Evolutionary conservation across 1,140 invertebrate genomes (phyloP), one percentile per base, ranked within the genome.

Genomic region (Meteorus sp.): DNA sequence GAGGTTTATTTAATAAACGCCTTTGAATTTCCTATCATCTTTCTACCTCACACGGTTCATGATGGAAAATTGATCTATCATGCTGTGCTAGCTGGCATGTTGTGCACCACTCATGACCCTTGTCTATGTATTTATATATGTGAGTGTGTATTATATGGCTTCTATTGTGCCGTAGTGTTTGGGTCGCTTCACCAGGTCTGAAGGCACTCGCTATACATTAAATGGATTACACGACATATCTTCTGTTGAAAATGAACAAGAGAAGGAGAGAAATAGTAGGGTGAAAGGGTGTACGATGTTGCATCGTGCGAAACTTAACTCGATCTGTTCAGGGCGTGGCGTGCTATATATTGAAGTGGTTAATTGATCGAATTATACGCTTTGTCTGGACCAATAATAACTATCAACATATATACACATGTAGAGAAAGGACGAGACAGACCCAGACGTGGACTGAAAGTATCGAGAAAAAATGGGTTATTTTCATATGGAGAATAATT

Each of bases 341-440:
- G n/a, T n/a, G n/a, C n/a, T 33, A 6, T 57, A 27, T 48, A 35
- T 62, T 39, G 31, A 60, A 63, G 53, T 43, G 48, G 27, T 41
- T 64, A 59, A 72, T 72, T 69, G 62, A 72, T 71, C 62, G 59
- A 66, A 61, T 71, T 69, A 69, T 53, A 55, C 25, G 41, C 33
- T 56, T 47, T 59, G 52, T 61, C 52, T 54, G 52, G 35, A 31
- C 31, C 56, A 68, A 62, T 70, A 70, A 66, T 56, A 61, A 62
- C 44, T 8, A 33, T 33, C 29, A 7, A 33, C n/a, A n/a, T n/a
- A n/a, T n/a, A n/a, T n/a, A n/a, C n/a, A n/a, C n/a, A n/a, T n/a
- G n/a, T n/a, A n/a, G n/a, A n/a, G n/a, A n/a, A n/a, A n/a, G n/a
- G n/a, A n/a, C n/a, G n/a, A n/a, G n/a, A 31, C 29, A 4, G 29